Percentiles rank a stretch among this genome's conserved stretches.
These are phyloP conservation scores for Caenorhabditis afra DNA, from an alignment of 2,888 invertebrate genomes.

Conservation along the genomic window DNA sequence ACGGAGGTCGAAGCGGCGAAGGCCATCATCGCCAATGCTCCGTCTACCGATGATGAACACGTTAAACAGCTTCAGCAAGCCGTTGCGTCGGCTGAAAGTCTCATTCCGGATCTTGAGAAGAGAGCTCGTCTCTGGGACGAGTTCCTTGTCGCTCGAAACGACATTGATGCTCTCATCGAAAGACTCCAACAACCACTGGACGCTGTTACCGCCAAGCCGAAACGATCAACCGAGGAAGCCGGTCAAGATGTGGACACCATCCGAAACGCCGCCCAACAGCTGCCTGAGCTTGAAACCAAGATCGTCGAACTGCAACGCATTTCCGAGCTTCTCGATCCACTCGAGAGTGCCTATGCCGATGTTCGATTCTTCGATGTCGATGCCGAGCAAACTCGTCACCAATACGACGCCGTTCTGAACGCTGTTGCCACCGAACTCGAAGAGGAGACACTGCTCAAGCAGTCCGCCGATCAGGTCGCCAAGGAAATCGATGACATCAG, in stretches of 20 bases:
- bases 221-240: constrained; percentile 51
- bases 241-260: constrained; percentile 50
- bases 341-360: constrained; percentile 72
- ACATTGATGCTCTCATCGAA: constrained; percentile 62
- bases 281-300: constrained; percentile 56
- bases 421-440: constrained; percentile 57
- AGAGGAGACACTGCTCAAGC: constrained; percentile 61
- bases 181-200: constrained; percentile 60
- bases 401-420: constrained; percentile 68
- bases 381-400: constrained; percentile 69
- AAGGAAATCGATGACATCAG: constrained; percentile 61
- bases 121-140: constrained; percentile 64
- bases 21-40: constrained; percentile 39
- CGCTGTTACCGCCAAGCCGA: constrained; percentile 45
- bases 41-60: constrained; percentile 42
- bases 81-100: constrained; percentile 54
- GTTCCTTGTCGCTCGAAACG: constrained; percentile 68
- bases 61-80: constrained; percentile 53
- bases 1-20: constrained; percentile 57
- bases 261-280: constrained; percentile 43
- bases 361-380: constrained; percentile 70
- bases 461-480: constrained; percentile 63
- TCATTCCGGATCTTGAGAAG: constrained; percentile 61
- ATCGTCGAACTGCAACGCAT: constrained; percentile 66
- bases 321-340: constrained; percentile 70